These are phyloP conservation scores for Donacobius atricapilla DNA, from an alignment of 2,113 vertebrate genomes.

Conservation along the genomic window DNA sequence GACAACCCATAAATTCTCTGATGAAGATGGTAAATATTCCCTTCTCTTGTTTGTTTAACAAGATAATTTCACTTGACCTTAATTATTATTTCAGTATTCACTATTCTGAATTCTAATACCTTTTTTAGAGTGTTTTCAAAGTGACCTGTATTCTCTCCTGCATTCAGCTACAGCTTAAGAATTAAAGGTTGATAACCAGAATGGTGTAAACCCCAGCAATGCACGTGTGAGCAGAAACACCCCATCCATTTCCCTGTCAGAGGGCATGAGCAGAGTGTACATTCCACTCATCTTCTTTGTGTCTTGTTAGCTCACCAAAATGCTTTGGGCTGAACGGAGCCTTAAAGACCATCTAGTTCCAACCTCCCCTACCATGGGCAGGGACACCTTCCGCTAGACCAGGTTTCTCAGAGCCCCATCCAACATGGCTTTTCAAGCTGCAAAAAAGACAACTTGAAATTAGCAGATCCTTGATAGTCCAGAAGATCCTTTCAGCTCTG, in stretches of 20 bases:
- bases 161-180: not conserved
- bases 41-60: not conserved
- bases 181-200: not conserved
- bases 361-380: not conserved
- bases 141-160: not conserved
- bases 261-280: accelerated
- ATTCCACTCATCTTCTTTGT: not conserved
- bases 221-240: not conserved
- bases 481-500: not conserved
- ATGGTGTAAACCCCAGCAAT: not conserved
- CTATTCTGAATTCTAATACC: not conserved
- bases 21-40: not conserved
- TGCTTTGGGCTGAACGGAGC: not conserved
- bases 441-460: not conserved
- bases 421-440: not conserved
- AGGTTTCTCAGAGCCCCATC: not conserved
- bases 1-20: not conserved
- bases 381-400: not conserved
- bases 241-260: not conserved
- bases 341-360: not conserved
- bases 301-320: not conserved
- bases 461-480: accelerated
- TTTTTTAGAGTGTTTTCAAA: not conserved
- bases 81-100: not conserved
- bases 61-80: not conserved